Conservation (phyloP, 2,113 vertebrate species). For the Megatriorchis doriae region DNA sequence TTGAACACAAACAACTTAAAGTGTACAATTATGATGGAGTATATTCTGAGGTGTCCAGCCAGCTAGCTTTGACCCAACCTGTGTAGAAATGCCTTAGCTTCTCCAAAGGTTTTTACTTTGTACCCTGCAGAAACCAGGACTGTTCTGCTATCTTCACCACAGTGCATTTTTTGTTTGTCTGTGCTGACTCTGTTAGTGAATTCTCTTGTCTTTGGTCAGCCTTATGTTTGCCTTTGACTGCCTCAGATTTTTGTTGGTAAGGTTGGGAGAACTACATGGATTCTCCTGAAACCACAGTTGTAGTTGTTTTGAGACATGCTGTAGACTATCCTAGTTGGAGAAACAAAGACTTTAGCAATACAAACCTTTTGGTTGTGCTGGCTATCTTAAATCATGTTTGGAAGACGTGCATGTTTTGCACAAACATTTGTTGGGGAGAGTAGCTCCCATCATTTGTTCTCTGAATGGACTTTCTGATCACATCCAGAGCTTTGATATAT, state of each 20-base stretch:
- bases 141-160: neutral
- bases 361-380: neutral
- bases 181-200: constrained; percentile 27
- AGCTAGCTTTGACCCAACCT: neutral
- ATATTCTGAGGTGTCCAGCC: neutral
- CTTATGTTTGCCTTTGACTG: neutral
- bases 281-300: neutral
- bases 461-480: neutral
- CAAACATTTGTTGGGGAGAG: neutral
- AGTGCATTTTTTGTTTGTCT: neutral
- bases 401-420: neutral
- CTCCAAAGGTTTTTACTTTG: neutral
- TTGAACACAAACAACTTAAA: neutral
- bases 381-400: neutral
- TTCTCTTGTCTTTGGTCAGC: neutral
- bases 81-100: neutral
- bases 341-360: neutral
- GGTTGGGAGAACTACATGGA: neutral
- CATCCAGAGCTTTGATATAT: neutral
- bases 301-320: neutral
- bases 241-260: neutral
- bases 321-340: neutral
- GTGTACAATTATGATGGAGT: neutral
- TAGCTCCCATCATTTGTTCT: neutral
- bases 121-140: neutral